Base-by-base conservation (phyloP, 1,140 invertebrate genomes). In the Drosophila kanapiae region DNA sequence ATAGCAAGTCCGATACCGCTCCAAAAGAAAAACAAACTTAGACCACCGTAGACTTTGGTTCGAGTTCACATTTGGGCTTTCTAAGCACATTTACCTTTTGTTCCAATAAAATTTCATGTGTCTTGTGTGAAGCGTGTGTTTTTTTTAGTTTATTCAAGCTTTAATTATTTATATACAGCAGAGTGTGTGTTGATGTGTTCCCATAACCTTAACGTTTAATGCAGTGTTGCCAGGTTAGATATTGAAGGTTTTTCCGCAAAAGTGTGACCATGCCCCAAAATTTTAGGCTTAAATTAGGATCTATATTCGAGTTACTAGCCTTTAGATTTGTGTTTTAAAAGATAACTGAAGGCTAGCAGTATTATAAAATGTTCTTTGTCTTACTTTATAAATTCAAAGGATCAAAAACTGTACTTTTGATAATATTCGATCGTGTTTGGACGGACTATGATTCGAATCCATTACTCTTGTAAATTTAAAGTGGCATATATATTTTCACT, bases 51-150 rank as follows among this genome's bases (percentile, higher is more conserved):
- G 27, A 61, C 23, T 64, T 43, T 60, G 56, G 29, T 35, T 64
- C 16, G 62, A 65, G 58, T 42, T 61, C 23, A 29, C 57, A 65
- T 11, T 31, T 43, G 6, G 35, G n/a, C 43, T 63, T 59, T 65
- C 29, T 37, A n/a, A 56, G 57, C 40, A 35, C 40, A 35, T 33
- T 65, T 27, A 6, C 18, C 35, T 33, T 40, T 31, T 60, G 62
- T 69, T 76, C 6, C 16, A 85, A 78, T 84, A 74, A 84, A 84
- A 84, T 86, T 84, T 65, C 51, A 74, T 69, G 82, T 84, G 82
- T 35, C 59, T 56, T 74, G 35, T 78, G 35, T 42, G 23, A 71
- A 64, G 8, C 31, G n/a, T 42, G 14, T 11, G 16, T 54, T 61
- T 16, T 10, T 62, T 9, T 29, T 60, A 38, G 35, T 86, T 86